Evolutionary conservation across 2,113 vertebrate species (phyloP).

Genomic region (Sinocyclocheilus rhinocerous): DNA sequence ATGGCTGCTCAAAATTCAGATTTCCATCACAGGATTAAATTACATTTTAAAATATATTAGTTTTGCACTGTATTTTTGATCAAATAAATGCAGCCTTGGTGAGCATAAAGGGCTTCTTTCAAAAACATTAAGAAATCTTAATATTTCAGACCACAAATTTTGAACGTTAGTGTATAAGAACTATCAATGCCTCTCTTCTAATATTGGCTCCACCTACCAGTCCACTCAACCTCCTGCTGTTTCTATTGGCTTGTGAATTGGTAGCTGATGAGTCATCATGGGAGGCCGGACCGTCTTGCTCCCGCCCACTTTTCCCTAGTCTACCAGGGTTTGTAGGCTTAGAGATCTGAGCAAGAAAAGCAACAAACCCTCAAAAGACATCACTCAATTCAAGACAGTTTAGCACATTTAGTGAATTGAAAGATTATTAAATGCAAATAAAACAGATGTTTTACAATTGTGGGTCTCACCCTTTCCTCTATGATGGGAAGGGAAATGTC

Average conservation of each 20-base stretch:
- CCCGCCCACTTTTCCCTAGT: constrained; percentile 79
- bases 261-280: constrained; percentile 68
- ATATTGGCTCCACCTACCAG: constrained; percentile 62
- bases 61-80: background rate
- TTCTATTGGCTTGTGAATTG: constrained; percentile 73
- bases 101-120: background rate
- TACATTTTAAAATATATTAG: too few species aligned
- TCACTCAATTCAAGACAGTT: background rate
- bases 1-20: too few species aligned
- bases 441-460: background rate
- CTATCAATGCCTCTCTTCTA: background rate
- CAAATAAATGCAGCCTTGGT: background rate
- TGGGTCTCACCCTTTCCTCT: constrained; percentile 91
- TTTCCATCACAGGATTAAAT: too few species aligned
- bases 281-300: constrained; percentile 69
- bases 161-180: background rate
- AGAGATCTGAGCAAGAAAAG: constrained; percentile 78
- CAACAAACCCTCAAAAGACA: background rate
- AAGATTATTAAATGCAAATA: background rate
- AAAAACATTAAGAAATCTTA: too few species aligned
- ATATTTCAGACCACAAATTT: too few species aligned
- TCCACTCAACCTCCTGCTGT: constrained; percentile 76
- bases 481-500: constrained; percentile 98
- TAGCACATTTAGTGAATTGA: background rate
- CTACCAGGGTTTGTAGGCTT: constrained; percentile 86